These are phyloP conservation scores for Pemphigus obesinymphae DNA, from an alignment of 1,140 invertebrate genomes.

Conservation along the genomic window DNA sequence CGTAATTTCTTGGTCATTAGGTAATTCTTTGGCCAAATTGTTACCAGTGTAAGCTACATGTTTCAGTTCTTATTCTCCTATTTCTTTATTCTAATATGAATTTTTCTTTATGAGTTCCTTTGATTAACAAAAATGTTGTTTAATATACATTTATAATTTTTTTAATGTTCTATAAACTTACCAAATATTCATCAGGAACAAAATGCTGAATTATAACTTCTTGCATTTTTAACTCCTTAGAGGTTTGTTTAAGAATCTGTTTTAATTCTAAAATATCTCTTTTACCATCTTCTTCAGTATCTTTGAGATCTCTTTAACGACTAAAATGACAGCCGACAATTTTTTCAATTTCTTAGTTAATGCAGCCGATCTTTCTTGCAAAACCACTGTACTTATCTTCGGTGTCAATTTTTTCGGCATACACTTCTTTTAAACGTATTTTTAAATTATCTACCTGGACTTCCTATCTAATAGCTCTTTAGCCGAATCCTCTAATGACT, in stretches of 20 bases:
- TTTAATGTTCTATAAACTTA: too few species aligned
- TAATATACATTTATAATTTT: too few species aligned
- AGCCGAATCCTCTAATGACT: constrained; percentile 83
- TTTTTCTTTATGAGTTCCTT: constrained; percentile 86
- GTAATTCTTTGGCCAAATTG: constrained; percentile 76
- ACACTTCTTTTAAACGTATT: constrained; percentile 70
- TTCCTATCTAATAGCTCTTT: constrained; percentile 80
- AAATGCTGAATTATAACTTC: constrained; percentile 79
- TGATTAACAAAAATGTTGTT: constrained; percentile 26
- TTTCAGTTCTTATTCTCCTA: constrained; percentile 97
- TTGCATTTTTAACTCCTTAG: constrained; percentile 84
- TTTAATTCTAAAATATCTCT: constrained; percentile 92
- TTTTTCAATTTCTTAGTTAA: constrained; percentile 91
- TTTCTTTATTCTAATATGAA: constrained; percentile 95
- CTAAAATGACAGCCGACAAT: constrained; percentile 73
- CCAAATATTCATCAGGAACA: constrained; percentile 87
- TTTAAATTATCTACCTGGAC: constrained; percentile 76
- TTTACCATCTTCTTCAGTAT: constrained; percentile 90
- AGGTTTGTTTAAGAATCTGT: constrained; percentile 83
- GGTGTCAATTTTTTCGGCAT: too few species aligned
- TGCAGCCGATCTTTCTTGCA: constrained; percentile 88
- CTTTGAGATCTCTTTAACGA: constrained; percentile 81
- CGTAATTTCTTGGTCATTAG: too few species aligned
- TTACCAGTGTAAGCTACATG: constrained; percentile 98
- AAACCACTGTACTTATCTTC: too few species aligned